Percentiles rank a stretch among this genome's conserved stretches.
Conservation (phyloP, 2,113 vertebrate genomes). For the Hippopotamus amphibius region DNA sequence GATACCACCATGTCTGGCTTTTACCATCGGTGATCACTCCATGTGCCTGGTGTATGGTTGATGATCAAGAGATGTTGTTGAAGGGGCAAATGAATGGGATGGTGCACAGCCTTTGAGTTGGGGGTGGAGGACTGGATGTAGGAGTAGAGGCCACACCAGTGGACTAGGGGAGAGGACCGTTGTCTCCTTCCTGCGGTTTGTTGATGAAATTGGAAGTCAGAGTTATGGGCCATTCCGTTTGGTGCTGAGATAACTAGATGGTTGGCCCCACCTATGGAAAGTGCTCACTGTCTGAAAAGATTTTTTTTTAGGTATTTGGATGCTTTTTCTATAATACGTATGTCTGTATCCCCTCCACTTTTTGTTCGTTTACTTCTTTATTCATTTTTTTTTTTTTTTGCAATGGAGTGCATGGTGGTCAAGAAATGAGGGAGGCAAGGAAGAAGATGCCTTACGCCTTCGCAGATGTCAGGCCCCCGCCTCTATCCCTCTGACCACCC, state of each 20-base stretch:
- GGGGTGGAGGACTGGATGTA: neutral
- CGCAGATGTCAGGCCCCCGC: neutral
- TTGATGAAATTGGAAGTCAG: neutral
- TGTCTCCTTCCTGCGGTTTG: neutral
- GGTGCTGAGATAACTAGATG: neutral
- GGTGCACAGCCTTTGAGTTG: neutral
- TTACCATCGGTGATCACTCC: no score
- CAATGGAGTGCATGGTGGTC: neutral
- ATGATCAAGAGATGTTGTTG: neutral
- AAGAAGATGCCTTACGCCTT: neutral
- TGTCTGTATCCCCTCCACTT: neutral
- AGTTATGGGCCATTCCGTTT: neutral
- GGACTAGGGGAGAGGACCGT: neutral
- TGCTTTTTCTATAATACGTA: neutral
- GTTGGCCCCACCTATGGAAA: no score
- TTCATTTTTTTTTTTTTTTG: neutral
- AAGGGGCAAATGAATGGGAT: neutral
- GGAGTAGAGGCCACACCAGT: neutral
- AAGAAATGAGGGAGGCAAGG: neutral
- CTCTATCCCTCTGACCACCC: no score
- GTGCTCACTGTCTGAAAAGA: rapidly evolving
- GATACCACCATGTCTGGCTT: neutral
- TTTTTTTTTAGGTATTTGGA: neutral
- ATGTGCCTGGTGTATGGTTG: neutral
- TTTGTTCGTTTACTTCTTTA: neutral